These are phyloP conservation scores for Pollenia angustigena DNA, from an alignment of 2,888 invertebrate genomes.

Conservation along the genomic window DNA sequence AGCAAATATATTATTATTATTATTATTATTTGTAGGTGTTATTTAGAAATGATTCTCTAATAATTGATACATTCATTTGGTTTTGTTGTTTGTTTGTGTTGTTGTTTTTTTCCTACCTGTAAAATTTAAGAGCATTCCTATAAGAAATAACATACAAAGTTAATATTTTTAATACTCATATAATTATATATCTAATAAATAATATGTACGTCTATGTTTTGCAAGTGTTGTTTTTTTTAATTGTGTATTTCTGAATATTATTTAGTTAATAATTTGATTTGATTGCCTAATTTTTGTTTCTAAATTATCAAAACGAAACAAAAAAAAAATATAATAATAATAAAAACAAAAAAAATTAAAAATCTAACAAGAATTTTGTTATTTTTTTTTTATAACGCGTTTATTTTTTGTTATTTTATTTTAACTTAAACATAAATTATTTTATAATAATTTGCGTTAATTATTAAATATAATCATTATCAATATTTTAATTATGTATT, in stretches of 20 bases:
- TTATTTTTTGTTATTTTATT: conserved; percentile 75
- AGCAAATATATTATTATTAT: conserved; percentile 65
- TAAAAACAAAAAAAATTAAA: conserved; percentile 16
- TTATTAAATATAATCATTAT: conserved; percentile 74
- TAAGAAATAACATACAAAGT: conserved; percentile 64
- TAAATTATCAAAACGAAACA: conserved; percentile 27
- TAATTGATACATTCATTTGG: conserved; percentile 69
- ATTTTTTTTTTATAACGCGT: conserved; percentile 70
- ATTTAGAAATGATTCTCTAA: conserved; percentile 60
- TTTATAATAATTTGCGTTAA: conserved; percentile 76
- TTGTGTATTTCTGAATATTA: conserved; percentile 41
- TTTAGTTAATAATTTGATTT: conserved; percentile 55
- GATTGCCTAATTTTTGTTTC: conserved; percentile 60
- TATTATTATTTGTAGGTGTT: conserved; percentile 59
- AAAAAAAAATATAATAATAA: conserved; percentile 2
- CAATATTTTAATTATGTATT: conserved; percentile 65
- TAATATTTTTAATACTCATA: conserved; percentile 47
- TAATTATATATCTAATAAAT: conserved; percentile 62
- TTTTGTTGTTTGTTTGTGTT: conserved; percentile 47
- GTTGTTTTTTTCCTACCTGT: conserved; percentile 59
- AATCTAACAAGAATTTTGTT: conserved; percentile 48
- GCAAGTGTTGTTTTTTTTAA: conserved; percentile 36
- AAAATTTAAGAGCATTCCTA: conserved; percentile 54
- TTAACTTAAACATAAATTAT: conserved; percentile 76
- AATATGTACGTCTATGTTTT: conserved; percentile 54